Percentiles rank a stretch among this genome's conserved stretches.
These are phyloP conservation scores for Pseudococcus jackbeardsleyi DNA, from an alignment of 2,888 invertebrate genomes.

Conservation along the genomic window DNA sequence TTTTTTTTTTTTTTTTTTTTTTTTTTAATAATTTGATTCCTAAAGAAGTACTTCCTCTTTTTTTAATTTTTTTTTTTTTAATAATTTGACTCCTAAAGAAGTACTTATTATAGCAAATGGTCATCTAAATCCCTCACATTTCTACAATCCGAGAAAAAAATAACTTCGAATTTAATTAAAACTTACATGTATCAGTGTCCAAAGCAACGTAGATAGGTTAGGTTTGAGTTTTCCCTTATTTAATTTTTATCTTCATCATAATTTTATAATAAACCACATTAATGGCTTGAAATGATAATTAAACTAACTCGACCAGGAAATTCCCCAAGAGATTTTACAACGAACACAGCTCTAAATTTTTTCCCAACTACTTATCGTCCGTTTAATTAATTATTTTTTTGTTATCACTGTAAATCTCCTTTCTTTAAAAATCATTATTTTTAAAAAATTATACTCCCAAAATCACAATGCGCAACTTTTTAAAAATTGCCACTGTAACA, in stretches of 20 bases:
- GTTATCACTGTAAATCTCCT: slow-evolving; percentile 27
- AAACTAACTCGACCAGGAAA: slow-evolving; percentile 47
- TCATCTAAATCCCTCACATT: not conserved
- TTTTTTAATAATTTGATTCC: too few species aligned
- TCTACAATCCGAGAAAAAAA: not conserved
- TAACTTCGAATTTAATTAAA: slow-evolving; percentile 16
- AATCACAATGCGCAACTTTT: not conserved
- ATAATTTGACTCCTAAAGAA: too few species aligned
- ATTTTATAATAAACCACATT: slow-evolving; percentile 40
- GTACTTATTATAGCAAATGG: too few species aligned
- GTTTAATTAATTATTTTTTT: slow-evolving; percentile 29
- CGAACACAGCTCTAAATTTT: slow-evolving; percentile 31
- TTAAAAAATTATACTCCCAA: not conserved
- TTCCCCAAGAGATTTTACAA: slow-evolving; percentile 31
- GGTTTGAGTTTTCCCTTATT: slow-evolving; percentile 45
- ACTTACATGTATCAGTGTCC: not conserved
- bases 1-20: too few species aligned
- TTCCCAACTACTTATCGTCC: slow-evolving; percentile 27
- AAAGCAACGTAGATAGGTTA: not conserved
- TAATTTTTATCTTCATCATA: slow-evolving; percentile 40
- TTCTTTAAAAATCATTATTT: not conserved
- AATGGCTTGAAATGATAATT: slow-evolving; percentile 50
- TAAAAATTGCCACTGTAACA: not conserved
- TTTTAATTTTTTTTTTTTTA: too few species aligned
- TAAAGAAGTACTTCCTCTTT: too few species aligned